phyloP scores from a whole-genome alignment of 2,888 invertebrate species.

The Tortricodes alternella region DNA sequence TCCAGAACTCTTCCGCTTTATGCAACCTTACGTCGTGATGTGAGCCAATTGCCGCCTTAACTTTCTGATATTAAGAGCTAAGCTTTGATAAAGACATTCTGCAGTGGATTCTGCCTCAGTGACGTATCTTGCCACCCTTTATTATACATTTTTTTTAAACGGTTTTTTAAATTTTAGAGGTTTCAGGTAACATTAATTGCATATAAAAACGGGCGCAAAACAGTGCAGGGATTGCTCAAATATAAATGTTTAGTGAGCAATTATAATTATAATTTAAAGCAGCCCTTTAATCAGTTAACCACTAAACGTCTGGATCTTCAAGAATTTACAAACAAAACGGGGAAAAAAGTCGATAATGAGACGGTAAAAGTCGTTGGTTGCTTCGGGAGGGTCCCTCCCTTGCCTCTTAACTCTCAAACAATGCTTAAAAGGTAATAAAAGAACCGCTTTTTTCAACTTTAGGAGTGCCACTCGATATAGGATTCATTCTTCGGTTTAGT shows the following conservation, averaged over 20 bases:
- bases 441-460: constrained; percentile 64
- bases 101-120: too few species aligned
- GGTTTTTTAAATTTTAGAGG: too few species aligned
- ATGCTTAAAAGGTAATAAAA: constrained; percentile 76
- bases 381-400: constrained; percentile 60
- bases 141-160: too few species aligned
- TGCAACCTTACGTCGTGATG: too few species aligned
- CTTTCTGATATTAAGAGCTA: too few species aligned
- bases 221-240: neutral
- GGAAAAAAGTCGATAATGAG: constrained; percentile 70
- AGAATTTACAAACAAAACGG: constrained; percentile 63
- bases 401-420: constrained; percentile 71
- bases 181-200: too few species aligned
- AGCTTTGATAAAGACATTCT: too few species aligned
- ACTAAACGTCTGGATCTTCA: constrained; percentile 48
- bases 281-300: constrained; percentile 51
- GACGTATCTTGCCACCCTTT: too few species aligned
- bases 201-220: too few species aligned
- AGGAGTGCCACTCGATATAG: constrained; percentile 38
- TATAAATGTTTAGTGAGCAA: neutral
- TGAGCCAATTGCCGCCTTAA: too few species aligned
- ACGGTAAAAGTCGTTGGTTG: constrained; percentile 65
- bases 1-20: too few species aligned
- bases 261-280: constrained; percentile 29
- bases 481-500: constrained; percentile 42